Conservation (phyloP, 2,888 invertebrate genomes). For the Plemyria rubiginata region DNA sequence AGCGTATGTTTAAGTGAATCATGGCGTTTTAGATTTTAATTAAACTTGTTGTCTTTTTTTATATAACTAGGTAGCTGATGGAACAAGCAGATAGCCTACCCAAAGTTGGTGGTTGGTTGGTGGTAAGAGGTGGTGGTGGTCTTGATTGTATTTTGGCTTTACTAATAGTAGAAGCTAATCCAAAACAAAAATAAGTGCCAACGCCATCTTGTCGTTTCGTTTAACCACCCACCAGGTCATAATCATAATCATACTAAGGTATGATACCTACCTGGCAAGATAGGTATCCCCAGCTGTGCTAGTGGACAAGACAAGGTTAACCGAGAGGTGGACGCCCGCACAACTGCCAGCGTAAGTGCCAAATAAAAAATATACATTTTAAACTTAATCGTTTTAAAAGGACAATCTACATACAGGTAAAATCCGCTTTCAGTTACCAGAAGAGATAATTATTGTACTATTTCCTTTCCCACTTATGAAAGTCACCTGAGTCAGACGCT, state of each 20-base stretch:
- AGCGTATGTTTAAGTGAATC: not conserved
- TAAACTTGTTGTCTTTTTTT: too few relatives aligned
- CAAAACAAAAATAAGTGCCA: too few relatives aligned
- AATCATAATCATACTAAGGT: not conserved
- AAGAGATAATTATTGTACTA: constrained; percentile 45
- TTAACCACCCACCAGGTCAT: not conserved
- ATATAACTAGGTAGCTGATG: too few relatives aligned
- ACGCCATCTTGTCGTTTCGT: not conserved
- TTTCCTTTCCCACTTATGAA: constrained; percentile 61
- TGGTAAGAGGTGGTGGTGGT: too few relatives aligned
- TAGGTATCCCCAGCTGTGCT: constrained; percentile 74
- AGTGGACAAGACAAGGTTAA: constrained; percentile 81
- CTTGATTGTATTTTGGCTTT: too few relatives aligned
- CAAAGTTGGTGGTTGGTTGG: too few relatives aligned
- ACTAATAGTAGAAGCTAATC: too few relatives aligned
- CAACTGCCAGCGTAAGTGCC: constrained; percentile 54
- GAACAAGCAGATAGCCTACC: too few relatives aligned
- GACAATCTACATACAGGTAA: constrained; percentile 52
- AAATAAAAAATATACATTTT: constrained; percentile 69
- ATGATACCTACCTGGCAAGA: not conserved
- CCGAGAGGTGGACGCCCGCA: constrained; percentile 72
- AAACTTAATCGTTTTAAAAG: constrained; percentile 62
- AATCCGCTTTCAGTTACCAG: constrained; percentile 54
- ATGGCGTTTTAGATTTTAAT: not conserved
- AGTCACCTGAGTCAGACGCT: constrained; percentile 48